Evolutionary conservation across 2,797 vertebrate species (phyloP).

Genomic region (Thunnus albacares): DNA sequence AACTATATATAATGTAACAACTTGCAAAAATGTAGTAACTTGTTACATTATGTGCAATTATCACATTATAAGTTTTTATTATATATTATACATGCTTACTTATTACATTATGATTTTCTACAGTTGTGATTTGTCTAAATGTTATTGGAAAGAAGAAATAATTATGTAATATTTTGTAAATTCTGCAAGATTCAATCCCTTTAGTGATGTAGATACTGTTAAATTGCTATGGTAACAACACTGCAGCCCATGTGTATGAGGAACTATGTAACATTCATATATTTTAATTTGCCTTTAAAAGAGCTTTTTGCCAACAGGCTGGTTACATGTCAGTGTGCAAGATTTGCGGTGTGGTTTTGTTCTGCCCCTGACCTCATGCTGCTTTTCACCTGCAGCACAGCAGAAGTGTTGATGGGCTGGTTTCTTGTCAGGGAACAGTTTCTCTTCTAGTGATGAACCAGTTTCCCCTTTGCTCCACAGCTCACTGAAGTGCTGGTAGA

Average conservation of each 20-base stretch:
- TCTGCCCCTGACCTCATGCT: background rate
- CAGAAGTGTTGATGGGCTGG: slow-evolving; percentile 7
- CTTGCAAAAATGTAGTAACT: too few relatives aligned
- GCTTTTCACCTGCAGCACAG: background rate
- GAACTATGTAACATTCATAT: background rate
- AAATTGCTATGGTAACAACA: background rate
- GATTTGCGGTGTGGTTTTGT: background rate
- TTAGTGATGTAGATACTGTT: background rate
- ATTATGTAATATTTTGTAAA: too few relatives aligned
- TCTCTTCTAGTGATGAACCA: background rate
- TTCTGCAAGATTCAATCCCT: background rate
- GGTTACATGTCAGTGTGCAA: background rate
- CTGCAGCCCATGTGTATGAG: too few relatives aligned
- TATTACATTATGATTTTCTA: too few relatives aligned
- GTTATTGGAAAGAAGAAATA: background rate
- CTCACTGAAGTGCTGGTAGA: background rate
- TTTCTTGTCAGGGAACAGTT: background rate
- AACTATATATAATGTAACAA: too few relatives aligned
- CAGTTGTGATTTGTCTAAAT: background rate
- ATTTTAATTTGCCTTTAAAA: background rate
- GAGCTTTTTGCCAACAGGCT: background rate
- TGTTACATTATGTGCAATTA: too few relatives aligned
- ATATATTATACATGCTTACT: too few relatives aligned
- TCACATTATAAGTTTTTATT: too few relatives aligned
- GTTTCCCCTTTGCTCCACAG: background rate